A percentile compares a stretch with the other conserved stretches of the same genome.
Evolutionary conservation across 1,140 invertebrate species (phyloP).

Genomic region (Pantala flavescens): DNA sequence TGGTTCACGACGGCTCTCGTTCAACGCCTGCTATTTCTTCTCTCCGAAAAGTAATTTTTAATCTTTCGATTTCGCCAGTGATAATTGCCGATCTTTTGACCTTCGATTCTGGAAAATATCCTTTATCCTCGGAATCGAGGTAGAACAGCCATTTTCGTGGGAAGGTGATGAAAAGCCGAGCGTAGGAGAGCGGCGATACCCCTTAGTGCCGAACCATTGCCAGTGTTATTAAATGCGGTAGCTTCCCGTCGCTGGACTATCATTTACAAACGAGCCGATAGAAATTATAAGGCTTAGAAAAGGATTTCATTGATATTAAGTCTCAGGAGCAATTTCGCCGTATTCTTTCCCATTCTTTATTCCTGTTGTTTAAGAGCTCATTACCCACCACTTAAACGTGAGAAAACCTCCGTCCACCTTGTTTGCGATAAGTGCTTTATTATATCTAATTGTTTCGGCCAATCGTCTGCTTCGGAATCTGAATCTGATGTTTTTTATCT

Average conservation of each 20-base stretch:
- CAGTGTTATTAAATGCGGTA: not conserved
- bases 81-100: constrained; percentile 1
- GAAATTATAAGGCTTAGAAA: not conserved
- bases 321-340: too few species aligned
- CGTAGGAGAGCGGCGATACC: not conserved
- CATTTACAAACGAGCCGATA: not conserved
- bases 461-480: too few species aligned
- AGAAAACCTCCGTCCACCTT: too few species aligned
- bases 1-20: not conserved
- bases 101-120: not conserved
- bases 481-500: too few species aligned
- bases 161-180: not conserved
- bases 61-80: not conserved
- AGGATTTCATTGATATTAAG: too few species aligned
- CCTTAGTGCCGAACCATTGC: not conserved
- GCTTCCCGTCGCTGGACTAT: not conserved
- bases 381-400: too few species aligned
- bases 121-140: not conserved
- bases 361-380: too few species aligned
- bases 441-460: too few species aligned
- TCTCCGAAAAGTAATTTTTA: not conserved
- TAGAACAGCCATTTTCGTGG: not conserved
- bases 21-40: not conserved
- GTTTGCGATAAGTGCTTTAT: too few species aligned
- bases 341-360: too few species aligned